These are phyloP conservation scores for Muricea muricata DNA, from an alignment of 92 coral and sea anemone genomes.

Conservation along the genomic window DNA sequence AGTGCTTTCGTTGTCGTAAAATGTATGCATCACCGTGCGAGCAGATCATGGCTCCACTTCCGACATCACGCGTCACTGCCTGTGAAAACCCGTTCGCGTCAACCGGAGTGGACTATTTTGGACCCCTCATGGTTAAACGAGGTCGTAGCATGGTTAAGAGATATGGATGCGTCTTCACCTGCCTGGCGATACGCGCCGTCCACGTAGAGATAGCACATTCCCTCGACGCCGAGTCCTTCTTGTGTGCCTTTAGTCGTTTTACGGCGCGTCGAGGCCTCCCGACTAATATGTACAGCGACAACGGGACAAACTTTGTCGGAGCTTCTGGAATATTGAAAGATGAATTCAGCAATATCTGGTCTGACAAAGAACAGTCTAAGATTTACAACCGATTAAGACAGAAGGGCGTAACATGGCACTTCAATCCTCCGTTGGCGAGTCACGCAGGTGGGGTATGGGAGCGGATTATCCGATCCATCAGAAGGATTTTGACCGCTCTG, in stretches of 20 bases:
- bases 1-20: neutral
- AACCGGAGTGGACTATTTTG: neutral
- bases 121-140: neutral
- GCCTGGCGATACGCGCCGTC: neutral
- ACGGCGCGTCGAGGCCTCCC: neutral
- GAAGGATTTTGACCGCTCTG: neutral
- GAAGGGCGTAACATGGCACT: neutral
- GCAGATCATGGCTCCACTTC: constrained; percentile 25
- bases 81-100: neutral
- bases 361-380: neutral
- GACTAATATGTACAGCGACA: neutral
- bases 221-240: neutral
- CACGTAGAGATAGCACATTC: neutral
- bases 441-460: neutral
- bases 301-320: neutral
- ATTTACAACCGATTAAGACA: neutral
- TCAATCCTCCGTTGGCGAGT: neutral
- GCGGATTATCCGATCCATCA: neutral
- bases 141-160: neutral
- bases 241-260: neutral
- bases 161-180: neutral
- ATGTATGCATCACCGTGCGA: neutral
- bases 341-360: neutral
- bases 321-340: neutral
- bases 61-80: neutral